Evolutionary conservation across 2,113 vertebrate genomes (phyloP).

Genomic region (Rhadina sibilatrix): DNA sequence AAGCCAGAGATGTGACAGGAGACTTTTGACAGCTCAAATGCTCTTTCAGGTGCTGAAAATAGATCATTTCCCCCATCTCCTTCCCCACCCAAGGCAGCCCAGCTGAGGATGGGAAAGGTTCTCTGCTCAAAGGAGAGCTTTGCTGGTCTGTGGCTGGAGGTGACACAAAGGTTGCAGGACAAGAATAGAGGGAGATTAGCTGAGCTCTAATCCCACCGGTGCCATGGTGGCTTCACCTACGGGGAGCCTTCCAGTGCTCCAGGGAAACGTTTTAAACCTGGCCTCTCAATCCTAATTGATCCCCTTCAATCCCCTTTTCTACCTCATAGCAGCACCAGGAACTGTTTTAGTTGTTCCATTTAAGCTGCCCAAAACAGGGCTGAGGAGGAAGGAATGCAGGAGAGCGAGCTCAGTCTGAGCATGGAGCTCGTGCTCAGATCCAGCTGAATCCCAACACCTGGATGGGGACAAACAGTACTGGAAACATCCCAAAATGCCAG

Average conservation of each 20-base stretch:
- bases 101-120: background rate
- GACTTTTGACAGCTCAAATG: background rate
- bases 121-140: background rate
- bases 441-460: background rate
- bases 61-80: conserved; percentile 4
- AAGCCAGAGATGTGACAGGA: background rate
- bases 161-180: background rate
- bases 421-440: background rate
- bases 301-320: background rate
- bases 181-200: background rate
- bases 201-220: background rate
- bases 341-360: fast-evolving
- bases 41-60: conserved; percentile 5
- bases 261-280: background rate
- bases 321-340: background rate
- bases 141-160: background rate
- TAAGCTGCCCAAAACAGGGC: background rate
- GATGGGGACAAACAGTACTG: background rate
- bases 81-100: background rate
- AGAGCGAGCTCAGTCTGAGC: background rate
- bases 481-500: background rate
- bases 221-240: background rate
- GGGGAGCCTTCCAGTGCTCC: background rate
- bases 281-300: background rate
- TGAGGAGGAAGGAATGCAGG: background rate